Conservation (phyloP, 2,113 vertebrate species). For the Dromaius novaehollandiae region DNA sequence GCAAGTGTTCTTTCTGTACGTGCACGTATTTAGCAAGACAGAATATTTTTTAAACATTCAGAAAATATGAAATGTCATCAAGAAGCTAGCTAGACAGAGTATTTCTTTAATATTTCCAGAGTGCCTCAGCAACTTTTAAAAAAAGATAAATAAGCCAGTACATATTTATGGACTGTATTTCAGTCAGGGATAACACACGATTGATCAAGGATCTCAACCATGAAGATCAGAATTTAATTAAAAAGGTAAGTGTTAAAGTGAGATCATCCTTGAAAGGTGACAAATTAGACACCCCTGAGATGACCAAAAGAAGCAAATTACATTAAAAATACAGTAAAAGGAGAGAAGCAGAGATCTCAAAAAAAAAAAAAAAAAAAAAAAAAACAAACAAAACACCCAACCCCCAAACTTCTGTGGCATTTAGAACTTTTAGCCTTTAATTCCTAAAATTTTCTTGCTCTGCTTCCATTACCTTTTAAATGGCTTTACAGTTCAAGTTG, state of each 20-base stretch:
- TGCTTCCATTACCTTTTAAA: background rate
- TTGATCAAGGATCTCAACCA: slow-evolving; percentile 46
- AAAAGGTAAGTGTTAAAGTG: background rate
- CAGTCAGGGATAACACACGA: background rate
- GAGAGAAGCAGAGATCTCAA: background rate
- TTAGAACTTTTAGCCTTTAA: background rate
- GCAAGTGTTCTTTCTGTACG: background rate
- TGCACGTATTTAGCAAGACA: background rate
- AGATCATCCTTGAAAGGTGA: background rate
- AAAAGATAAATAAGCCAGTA: background rate
- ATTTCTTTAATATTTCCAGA: background rate
- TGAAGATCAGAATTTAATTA: slow-evolving; percentile 50
- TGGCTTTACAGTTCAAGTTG: background rate
- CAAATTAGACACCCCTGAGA: slow-evolving; percentile 6
- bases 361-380: background rate
- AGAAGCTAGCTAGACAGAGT: background rate
- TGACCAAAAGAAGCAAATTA: background rate
- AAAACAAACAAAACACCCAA: background rate
- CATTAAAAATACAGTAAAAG: background rate
- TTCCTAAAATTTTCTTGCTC: background rate
- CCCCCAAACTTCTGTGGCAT: background rate
- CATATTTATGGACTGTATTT: background rate
- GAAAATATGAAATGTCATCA: background rate
- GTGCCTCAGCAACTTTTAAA: background rate
- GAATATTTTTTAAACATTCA: background rate